Conservation (phyloP, 2,113 vertebrate species). For the Neogobius melanostomus region DNA sequence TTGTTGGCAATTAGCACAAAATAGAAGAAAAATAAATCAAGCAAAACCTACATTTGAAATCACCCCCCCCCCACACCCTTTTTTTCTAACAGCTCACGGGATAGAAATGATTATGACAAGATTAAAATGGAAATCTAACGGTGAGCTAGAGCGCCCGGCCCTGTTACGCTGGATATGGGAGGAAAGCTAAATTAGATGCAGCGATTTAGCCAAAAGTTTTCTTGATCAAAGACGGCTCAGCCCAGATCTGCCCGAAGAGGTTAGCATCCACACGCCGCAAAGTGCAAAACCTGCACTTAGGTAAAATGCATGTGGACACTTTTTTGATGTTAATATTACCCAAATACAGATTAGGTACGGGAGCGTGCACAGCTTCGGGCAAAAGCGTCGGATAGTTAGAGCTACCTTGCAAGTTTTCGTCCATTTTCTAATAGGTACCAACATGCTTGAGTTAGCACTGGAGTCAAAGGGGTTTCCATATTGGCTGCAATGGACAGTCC, state of each 20-base stretch:
- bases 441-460: too few species aligned
- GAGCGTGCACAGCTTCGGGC: neutral
- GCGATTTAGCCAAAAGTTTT: neutral
- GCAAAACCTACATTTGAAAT: neutral
- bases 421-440: neutral
- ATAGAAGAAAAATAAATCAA: neutral
- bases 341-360: neutral
- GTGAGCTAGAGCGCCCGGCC: neutral
- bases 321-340: slow-evolving; percentile 1
- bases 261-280: neutral
- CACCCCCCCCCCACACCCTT: too few species aligned
- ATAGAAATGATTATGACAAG: neutral
- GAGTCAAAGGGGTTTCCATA: too few species aligned
- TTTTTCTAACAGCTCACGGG: neutral
- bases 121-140: neutral
- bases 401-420: neutral
- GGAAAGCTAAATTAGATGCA: neutral
- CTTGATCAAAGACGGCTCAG: slow-evolving; percentile 2
- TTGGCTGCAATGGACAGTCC: too few species aligned
- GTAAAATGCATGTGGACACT: neutral
- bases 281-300: neutral
- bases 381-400: neutral
- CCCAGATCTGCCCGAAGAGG: slow-evolving; percentile 1
- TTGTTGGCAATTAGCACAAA: neutral
- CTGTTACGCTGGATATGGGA: neutral